Base-by-base conservation (phyloP, 1,140 invertebrate genomes). In the Laupala kohalensis region DNA sequence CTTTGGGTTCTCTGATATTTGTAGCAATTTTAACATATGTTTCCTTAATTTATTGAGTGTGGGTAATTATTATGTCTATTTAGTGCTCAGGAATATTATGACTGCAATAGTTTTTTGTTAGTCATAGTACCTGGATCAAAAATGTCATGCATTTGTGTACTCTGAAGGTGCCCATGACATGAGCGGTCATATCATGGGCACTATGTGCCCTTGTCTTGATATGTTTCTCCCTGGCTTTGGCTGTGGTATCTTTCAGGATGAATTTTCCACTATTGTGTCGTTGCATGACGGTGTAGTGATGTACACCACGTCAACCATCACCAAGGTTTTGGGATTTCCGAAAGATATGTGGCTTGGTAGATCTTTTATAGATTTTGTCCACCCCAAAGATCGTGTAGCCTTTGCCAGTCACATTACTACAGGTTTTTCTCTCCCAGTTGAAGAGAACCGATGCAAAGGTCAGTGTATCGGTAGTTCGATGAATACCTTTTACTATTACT, bases 351-450 rank as follows among this genome's bases (percentile, higher is more conserved):
- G 91, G 89, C 81, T 92, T n/a, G 92, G 92, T 5, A 82, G 90
- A 65, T 92, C 90, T 4, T 93, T 96, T 76, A 91, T 93, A 69
- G 91, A 95, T 76, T 94, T 94, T 76, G 83, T 95, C 1, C 91
- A 94, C 80, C 86, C 89, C 0, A 90, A 88, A 79, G 92, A 94
- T 77, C 84, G 86, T 26, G 79, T 81, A 13, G 83, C 85, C 13
- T 86, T 91, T 72, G 83, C 85, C 6, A 85, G 84, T 72, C 85
- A 87, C 73, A 84, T 90, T 69, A 85, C 86, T 3, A 82, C 80
- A 29, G 81, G 80, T n/a, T 75, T 80, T n/a, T 80, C 64, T 9
- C 19, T 28, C 6, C 37, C 71, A 15, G 26, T 72, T 1, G 37
- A 53, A 19, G 37, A 53, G 37, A 53, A 19, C 24, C 23, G 30